phyloP scores from a whole-genome alignment of 2,113 vertebrate species.

The Bos indicus region DNA sequence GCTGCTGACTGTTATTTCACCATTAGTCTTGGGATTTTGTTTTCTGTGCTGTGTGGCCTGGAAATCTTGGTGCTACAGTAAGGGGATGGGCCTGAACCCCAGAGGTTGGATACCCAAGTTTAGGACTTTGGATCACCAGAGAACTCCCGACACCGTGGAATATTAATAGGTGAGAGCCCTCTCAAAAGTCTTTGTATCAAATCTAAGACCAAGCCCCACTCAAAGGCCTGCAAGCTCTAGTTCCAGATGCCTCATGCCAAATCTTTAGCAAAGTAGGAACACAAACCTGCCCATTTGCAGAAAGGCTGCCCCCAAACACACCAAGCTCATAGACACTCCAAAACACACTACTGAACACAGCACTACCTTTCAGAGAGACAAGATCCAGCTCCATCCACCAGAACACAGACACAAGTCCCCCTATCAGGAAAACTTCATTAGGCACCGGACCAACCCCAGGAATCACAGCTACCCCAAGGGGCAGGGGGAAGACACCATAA shows the following conservation, averaged over 20 bases:
- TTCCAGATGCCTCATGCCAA: background rate
- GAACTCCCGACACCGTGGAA: fast-evolving
- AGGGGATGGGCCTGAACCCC: background rate
- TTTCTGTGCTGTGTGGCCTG: background rate
- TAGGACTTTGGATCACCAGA: background rate
- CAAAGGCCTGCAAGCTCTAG: background rate
- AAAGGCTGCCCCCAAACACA: background rate
- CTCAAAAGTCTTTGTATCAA: background rate
- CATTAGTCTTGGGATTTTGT: background rate
- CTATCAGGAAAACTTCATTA: background rate
- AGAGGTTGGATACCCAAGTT: background rate
- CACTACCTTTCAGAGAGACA: background rate
- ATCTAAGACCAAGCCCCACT: background rate
- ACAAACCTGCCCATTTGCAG: background rate
- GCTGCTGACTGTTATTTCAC: background rate
- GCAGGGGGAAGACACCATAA: background rate
- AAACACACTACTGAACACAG: background rate
- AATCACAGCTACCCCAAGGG: background rate
- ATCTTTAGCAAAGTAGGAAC: background rate
- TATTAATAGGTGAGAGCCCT: background rate
- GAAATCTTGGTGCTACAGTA: background rate
- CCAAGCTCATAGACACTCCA: background rate
- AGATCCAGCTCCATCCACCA: background rate
- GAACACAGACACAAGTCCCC: background rate
- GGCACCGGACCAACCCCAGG: background rate